Base-by-base conservation (phyloP, 2,797 vertebrate species). In the Knipowitschia caucasica region DNA sequence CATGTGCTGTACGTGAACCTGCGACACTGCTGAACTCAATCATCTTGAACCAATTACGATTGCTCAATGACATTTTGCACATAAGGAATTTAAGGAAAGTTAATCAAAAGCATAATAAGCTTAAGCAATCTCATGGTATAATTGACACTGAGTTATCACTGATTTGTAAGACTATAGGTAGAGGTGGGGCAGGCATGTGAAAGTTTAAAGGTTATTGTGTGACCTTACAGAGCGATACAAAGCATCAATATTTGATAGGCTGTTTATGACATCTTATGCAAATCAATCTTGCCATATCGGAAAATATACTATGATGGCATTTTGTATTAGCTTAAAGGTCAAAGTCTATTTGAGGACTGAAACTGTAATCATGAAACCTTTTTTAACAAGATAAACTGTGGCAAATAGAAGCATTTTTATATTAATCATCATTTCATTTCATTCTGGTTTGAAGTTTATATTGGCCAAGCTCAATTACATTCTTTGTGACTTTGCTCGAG, bases 201-300 rank as follows among this genome's bases (percentile, higher is more conserved):
- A 15, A 49, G 30, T 29, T 21, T 33, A 49, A 49, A 23, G 46
- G 46, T 33, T 34, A 23, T 33, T 21, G n/a, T 42, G 7, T 53
- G 26, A 53, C 36, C 21, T 53, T 53, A 53, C 26, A 53, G 5
- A 49, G 12, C n/a, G 46, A 23, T 33, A 23, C 34, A 18, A 31
- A 33, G 2, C 30, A 49, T 49, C 46, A 49, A 34, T 33, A 49
- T 49, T 49, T 33, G 11, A 49, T 49, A 49, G 29, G 46, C 29
- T 49, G 30, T 49, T 49, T 49, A 34, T 52, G 50, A 18, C 10
- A 27, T 36, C 20, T 52, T 26, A 39, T 26, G 35, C n/a, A 38
- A 49, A 49, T 49, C 5, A 33, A 8, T 34, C 11, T 4, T 17
- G 8, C 4, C 7, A n/a, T 33, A 34, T 24, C 23, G 23, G 9